Evolutionary conservation across 2,797 vertebrate genomes (phyloP).

Genomic region (Hypotaenidia okinawae): DNA sequence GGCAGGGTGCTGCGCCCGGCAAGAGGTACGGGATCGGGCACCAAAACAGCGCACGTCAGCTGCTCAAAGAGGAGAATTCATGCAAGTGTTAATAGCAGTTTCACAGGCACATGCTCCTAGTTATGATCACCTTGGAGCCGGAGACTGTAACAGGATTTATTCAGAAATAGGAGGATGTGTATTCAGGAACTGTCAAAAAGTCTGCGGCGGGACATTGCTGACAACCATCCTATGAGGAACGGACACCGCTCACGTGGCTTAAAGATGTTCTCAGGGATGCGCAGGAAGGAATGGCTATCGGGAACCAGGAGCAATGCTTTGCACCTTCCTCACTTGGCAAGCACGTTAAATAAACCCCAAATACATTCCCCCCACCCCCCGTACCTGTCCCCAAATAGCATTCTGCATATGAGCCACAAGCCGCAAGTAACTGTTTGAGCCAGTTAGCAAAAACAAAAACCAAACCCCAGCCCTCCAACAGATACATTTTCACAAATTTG

Average conservation of each 20-base stretch:
- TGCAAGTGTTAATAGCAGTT: neutral
- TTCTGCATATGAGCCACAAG: neutral
- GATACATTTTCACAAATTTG: neutral
- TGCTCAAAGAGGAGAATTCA: neutral
- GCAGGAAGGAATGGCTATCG: neutral
- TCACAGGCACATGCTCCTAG: neutral
- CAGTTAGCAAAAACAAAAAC: neutral
- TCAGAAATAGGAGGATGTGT: neutral
- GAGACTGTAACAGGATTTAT: neutral
- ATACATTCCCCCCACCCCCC: too few species aligned
- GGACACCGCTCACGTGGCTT: neutral
- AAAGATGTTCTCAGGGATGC: neutral
- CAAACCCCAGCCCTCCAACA: neutral
- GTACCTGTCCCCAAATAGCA: neutral
- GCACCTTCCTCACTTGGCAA: neutral
- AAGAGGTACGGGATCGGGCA: rapidly evolving
- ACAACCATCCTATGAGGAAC: neutral
- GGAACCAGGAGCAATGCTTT: neutral
- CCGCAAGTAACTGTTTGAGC: neutral
- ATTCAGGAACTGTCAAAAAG: neutral
- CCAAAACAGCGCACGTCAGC: neutral
- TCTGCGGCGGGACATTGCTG: neutral
- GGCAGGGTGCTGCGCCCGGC: neutral
- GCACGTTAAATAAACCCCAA: neutral
- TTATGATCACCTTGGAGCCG: neutral